A percentile compares a stretch with the other conserved stretches of the same genome.
phyloP scores from a whole-genome alignment of 64 coral and sea anemone genomes.

The Pocillopora verrucosa region DNA sequence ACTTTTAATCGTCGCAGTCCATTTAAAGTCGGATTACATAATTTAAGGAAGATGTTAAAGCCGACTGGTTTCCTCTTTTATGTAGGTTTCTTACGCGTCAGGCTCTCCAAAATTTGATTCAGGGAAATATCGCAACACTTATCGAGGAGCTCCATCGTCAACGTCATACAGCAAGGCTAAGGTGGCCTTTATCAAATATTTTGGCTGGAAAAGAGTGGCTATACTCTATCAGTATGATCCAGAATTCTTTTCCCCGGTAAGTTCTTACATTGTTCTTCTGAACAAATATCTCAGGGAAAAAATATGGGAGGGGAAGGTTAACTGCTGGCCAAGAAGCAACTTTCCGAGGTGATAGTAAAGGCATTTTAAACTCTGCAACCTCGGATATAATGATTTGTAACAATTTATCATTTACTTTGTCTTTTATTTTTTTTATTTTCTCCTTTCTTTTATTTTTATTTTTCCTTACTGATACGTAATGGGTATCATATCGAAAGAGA shows the following conservation, averaged over 20 bases:
- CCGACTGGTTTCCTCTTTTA: neutral
- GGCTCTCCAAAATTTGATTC: slow-evolving; percentile 41
- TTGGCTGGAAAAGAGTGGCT: slow-evolving; percentile 84
- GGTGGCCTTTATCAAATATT: slow-evolving; percentile 77
- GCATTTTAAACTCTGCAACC: too few species aligned
- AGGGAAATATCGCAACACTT: slow-evolving; percentile 33
- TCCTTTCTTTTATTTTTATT: too few species aligned
- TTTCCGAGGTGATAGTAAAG: too few species aligned
- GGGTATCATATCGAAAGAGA: too few species aligned
- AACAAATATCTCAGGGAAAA: too few species aligned
- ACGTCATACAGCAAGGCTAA: slow-evolving; percentile 78
- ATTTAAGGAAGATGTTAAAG: neutral
- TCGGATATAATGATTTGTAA: too few species aligned
- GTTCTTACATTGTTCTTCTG: neutral
- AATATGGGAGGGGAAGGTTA: too few species aligned
- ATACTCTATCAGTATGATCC: slow-evolving; percentile 82
- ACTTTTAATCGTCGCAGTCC: too few species aligned
- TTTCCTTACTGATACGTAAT: too few species aligned
- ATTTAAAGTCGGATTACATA: neutral
- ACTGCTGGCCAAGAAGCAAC: too few species aligned
- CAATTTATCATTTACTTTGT: neutral
- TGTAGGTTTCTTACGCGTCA: slow-evolving; percentile 50
- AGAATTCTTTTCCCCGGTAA: slow-evolving; percentile 84
- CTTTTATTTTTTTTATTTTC: neutral
- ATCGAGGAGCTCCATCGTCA: slow-evolving; percentile 69